A percentile compares a stretch with the other conserved stretches of the same genome.
phyloP scores from a whole-genome alignment of 1,140 invertebrate genomes.

The Drosophila baimaii region DNA sequence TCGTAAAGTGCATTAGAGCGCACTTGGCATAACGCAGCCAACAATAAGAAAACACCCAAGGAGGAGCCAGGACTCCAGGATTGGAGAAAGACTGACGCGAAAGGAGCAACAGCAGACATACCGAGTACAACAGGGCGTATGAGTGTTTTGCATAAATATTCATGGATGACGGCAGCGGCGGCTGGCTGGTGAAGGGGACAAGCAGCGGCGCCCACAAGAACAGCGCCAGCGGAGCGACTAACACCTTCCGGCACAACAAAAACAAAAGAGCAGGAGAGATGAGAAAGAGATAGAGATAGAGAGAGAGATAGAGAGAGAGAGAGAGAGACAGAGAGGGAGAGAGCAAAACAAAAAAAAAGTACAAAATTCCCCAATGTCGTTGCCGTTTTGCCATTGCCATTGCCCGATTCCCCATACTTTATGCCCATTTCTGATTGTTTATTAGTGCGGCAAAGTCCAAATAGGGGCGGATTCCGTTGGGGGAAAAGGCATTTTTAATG shows the following conservation, averaged over 20 bases:
- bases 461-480: slow-evolving; percentile 15
- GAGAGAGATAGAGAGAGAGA: neutral
- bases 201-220: slow-evolving; percentile 53
- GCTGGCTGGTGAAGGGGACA: neutral
- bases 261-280: slow-evolving; percentile 4
- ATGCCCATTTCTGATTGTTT: slow-evolving; percentile 81
- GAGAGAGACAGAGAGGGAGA: neutral
- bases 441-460: slow-evolving; percentile 74
- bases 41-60: slow-evolving; percentile 44
- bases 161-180: slow-evolving; percentile 21
- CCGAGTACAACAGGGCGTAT: slow-evolving; percentile 16
- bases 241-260: slow-evolving; percentile 48
- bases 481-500: slow-evolving; percentile 71
- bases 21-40: slow-evolving; percentile 68
- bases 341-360: neutral
- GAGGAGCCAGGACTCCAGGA: slow-evolving; percentile 12
- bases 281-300: neutral
- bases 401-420: slow-evolving; percentile 75
- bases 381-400: slow-evolving; percentile 28
- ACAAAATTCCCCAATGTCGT: slow-evolving; percentile 37
- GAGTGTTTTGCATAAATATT: slow-evolving; percentile 74
- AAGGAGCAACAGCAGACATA: slow-evolving; percentile 52
- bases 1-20: slow-evolving; percentile 82
- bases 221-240: slow-evolving; percentile 55
- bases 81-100: slow-evolving; percentile 9